Evolutionary conservation across 2,797 vertebrate genomes (phyloP), one percentile per base, ranked within the genome.

Genomic region (Falco naumanni): DNA sequence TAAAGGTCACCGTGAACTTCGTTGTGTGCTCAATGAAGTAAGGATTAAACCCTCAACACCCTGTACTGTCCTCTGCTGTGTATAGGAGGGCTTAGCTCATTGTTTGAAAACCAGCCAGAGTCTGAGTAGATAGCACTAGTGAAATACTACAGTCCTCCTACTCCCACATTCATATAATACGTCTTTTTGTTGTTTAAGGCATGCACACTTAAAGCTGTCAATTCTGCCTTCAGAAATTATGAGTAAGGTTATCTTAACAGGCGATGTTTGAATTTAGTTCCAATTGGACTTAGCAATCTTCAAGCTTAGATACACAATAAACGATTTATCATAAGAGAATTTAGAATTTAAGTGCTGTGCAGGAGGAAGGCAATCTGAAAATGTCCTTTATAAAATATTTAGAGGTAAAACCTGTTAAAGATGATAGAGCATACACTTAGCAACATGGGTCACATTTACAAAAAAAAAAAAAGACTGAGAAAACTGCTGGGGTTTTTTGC

Each of bases 351-450:
- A 79, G 65, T 43, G 45, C 11, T 0, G 0, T 24, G 39, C 54
- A 61, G 34, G 11, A 89, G 72, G n/a, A 78, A 88, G 47, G 65
- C 77, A 71, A 88, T 60, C 48, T 91, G 63, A 57, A 34, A 28
- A 31, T 4, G 13, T 76, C 47, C 59, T 85, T 92, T 33, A 65
- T 90, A 68, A 94, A 96, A 90, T 53, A 93, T 86, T 93, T 71
- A 90, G 53, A 89, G 18, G 41, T 75, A 75, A 89, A 72, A 84
- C 11, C 74, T 75, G 41, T 24, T 94, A 81, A 60, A 60, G 37
- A 47, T 37, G 26, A 65, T 53, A 66, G 13, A 80, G 26, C 8
- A 65, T 43, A 57, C 1, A 1, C 45, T 54, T 65, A 47, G 68
- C 76, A 83, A 74, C 16, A 16, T 5, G 13, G 56, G 21, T 79